Evolutionary conservation across 92 coral and sea anemone species (phyloP).

Genomic region (Porites divaricata): DNA sequence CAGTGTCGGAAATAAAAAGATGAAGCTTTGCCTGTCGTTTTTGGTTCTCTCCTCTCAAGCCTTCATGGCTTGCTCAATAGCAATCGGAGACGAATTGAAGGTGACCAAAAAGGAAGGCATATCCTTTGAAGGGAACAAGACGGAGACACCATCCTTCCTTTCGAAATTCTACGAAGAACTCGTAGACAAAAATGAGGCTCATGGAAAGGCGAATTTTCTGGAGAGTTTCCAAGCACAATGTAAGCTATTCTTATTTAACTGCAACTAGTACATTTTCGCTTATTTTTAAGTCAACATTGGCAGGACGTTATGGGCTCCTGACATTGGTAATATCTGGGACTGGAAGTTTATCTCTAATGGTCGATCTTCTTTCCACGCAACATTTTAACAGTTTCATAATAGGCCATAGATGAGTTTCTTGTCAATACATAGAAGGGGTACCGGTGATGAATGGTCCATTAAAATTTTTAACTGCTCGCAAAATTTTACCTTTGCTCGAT

Average conservation of each 20-base stretch:
- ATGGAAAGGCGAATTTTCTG: neutral
- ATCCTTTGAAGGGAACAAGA: neutral
- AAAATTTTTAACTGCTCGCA: too few relatives aligned
- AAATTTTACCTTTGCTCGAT: too few relatives aligned
- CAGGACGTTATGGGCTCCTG: too few relatives aligned
- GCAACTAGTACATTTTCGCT: too few relatives aligned
- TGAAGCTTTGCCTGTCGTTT: neutral
- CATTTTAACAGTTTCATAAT: too few relatives aligned
- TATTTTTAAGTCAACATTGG: too few relatives aligned
- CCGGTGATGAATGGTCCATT: too few relatives aligned
- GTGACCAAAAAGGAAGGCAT: neutral
- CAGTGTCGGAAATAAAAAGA: neutral
- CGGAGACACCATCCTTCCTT: neutral
- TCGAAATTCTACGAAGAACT: neutral
- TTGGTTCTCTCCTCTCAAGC: slow-evolving; percentile 11
- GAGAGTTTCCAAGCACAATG: slow-evolving; percentile 1
- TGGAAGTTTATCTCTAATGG: too few relatives aligned
- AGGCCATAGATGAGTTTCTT: too few relatives aligned
- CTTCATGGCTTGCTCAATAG: slow-evolving; percentile 6
- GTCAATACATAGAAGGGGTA: too few relatives aligned
- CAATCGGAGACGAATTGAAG: neutral
- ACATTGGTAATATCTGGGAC: too few relatives aligned
- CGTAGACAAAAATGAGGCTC: neutral
- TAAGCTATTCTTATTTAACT: neutral
- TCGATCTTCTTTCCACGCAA: too few relatives aligned